Evolutionary conservation across 1,140 invertebrate genomes (phyloP), one percentile per base, ranked within the genome.

Genomic region (Capitella teleta): DNA sequence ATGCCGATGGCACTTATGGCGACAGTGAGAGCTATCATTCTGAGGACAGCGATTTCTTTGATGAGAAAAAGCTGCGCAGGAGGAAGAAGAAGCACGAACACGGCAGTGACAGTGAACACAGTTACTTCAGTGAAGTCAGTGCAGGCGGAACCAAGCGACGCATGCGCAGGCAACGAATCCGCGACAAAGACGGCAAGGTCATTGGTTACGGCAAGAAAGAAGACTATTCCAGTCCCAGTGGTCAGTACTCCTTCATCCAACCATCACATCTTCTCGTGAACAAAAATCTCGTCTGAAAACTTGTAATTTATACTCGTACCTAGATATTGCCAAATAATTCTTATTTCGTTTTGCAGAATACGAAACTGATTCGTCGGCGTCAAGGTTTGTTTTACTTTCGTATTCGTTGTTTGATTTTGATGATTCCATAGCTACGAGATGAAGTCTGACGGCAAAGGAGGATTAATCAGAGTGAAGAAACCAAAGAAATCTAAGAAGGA

Each of bases 1-100:
- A 56, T 16, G 62, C 55, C 5, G 68, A 69, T 42, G 67, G 67
- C 18, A 68, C 66, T 0, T 69, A 69, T 51, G 60, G 63, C 36
- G 58, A 43, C 28, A 61, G 59, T 50, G 67, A 66, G 48, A 66
- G 63, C 3, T 69, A 69, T 51, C 67, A 71, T 55, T 67, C 64
- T 47, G 26, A 18, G 16, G 45, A 47, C 18, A 68, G 66, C 52
- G 54, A 59, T 24, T 32, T 32, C 18, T 47, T 28, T 28, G 16
- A 52, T 44, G 53, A 42, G 25, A 16, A 54, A 54, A 43, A 52
- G 51, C 4, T 47, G 47, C 51, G 30, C 19, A 18, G 53, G 53
- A 38, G 48, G 49, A 56, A 53, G 47, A 59, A 61, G 42, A 52
- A 55, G 10, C 40, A 56, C 23, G 46, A 59, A 37, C 58, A 63